These are phyloP conservation scores for Brachylomia viminalis DNA, from an alignment of 2,888 invertebrate species.

Conservation along the genomic window DNA sequence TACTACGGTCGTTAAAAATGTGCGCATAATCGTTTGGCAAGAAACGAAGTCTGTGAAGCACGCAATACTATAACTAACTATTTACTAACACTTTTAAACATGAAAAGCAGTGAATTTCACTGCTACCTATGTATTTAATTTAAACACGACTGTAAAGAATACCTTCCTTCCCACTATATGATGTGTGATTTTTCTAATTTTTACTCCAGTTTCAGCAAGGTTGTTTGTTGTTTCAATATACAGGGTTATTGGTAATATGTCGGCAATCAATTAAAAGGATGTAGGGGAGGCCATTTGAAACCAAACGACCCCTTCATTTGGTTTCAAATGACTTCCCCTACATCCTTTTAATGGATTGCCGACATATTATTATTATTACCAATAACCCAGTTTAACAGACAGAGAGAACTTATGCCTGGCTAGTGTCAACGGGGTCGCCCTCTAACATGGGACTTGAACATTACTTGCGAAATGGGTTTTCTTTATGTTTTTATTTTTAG, in stretches of 20 bases:
- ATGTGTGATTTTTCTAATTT: not conserved
- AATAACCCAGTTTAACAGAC: too few relatives aligned
- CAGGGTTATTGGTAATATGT: too few relatives aligned
- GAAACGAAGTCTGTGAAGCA: not conserved
- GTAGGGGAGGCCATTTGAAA: too few relatives aligned
- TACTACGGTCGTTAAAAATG: not conserved
- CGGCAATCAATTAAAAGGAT: too few relatives aligned
- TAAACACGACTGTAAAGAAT: not conserved
- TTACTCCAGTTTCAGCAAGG: not conserved
- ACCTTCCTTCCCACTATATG: not conserved
- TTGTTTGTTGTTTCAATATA: not conserved
- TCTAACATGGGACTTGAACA: not conserved
- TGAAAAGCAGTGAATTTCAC: not conserved
- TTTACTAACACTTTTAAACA: not conserved
- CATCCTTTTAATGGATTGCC: too few relatives aligned
- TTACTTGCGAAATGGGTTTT: not conserved
- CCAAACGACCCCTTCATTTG: too few relatives aligned
- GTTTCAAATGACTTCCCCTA: too few relatives aligned
- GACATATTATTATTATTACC: too few relatives aligned
- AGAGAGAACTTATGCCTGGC: not conserved
- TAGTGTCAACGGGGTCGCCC: not conserved
- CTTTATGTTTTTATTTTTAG: too few relatives aligned
- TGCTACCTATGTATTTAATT: not conserved
- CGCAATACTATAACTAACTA: not conserved
- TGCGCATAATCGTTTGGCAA: constrained; percentile 5